A percentile compares a stretch with the other conserved stretches of the same genome.
Conservation (phyloP, 1,140 invertebrate genomes). For the Homalodisca vitripennis region DNA sequence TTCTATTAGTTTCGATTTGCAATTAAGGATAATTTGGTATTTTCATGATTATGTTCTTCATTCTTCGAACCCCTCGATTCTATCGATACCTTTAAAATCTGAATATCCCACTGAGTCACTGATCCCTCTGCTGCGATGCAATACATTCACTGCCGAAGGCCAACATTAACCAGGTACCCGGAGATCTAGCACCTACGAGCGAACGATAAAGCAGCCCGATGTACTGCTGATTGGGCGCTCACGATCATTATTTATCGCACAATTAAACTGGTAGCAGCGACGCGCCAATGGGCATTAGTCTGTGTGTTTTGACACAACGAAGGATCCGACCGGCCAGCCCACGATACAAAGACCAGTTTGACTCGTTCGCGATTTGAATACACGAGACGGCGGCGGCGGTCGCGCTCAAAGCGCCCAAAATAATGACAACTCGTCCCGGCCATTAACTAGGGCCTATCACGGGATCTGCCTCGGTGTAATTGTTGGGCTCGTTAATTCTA, state of each 20-base stretch:
- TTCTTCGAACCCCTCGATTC: no score
- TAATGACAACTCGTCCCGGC: constrained; percentile 25
- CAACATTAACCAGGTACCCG: no score
- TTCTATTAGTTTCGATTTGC: no score
- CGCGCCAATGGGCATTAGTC: constrained; percentile 7
- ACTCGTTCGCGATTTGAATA: constrained; percentile 13
- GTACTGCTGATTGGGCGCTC: background rate
- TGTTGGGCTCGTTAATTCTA: constrained; percentile 25
- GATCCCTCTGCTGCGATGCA: no score
- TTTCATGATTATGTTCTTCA: no score
- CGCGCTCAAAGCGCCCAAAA: constrained; percentile 22
- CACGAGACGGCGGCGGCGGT: constrained; percentile 1
- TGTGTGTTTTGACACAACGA: constrained; percentile 17
- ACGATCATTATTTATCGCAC: constrained; percentile 7
- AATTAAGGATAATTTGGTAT: no score
- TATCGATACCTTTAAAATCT: no score
- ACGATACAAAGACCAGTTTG: constrained; percentile 13
- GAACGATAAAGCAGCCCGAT: no score
- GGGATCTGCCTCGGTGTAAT: constrained; percentile 16
- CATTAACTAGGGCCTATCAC: constrained; percentile 20
- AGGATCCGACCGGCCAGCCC: background rate
- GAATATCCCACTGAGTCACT: no score
- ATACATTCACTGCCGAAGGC: no score
- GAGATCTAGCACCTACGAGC: no score
- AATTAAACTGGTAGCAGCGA: constrained; percentile 4